Conservation (phyloP, 1,140 invertebrate genomes). For the Ips typographus region DNA sequence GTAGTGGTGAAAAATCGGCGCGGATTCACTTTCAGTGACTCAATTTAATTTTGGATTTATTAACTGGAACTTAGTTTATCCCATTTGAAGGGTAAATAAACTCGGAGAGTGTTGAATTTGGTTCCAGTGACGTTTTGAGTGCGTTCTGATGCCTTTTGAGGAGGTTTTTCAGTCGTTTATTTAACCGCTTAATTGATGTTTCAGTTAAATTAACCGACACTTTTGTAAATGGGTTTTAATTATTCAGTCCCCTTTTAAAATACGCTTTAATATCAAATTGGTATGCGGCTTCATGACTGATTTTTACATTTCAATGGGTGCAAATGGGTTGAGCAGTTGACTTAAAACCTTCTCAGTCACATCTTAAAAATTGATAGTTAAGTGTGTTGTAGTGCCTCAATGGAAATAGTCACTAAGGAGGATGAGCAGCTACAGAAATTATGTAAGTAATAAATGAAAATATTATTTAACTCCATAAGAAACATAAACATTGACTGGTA, state of each 20-base stretch:
- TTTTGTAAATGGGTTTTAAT: too few species aligned
- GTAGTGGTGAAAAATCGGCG: constrained; percentile 33
- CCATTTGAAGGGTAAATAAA: not conserved
- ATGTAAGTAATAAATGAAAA: constrained; percentile 37
- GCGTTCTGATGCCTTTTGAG: too few species aligned
- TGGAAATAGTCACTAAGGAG: constrained; percentile 22
- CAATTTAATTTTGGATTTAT: constrained; percentile 23
- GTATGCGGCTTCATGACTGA: constrained; percentile 7
- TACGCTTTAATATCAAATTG: not conserved
- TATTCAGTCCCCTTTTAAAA: not conserved
- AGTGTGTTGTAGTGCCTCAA: not conserved
- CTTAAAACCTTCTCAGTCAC: too few species aligned
- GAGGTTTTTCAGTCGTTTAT: too few species aligned
- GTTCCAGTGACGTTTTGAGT: too few species aligned
- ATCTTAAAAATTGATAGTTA: too few species aligned
- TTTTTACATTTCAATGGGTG: not conserved
- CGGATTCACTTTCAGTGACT: constrained; percentile 27
- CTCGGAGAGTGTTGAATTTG: not conserved
- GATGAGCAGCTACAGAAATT: constrained; percentile 45
- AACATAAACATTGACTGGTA: too few species aligned
- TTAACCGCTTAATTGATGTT: too few species aligned
- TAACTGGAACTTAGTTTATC: constrained; percentile 8
- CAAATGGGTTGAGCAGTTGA: too few species aligned
- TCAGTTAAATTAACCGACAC: too few species aligned
- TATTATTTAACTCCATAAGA: too few species aligned